Conservation (phyloP, 1,140 invertebrate species). For the Cephus cinctus region DNA sequence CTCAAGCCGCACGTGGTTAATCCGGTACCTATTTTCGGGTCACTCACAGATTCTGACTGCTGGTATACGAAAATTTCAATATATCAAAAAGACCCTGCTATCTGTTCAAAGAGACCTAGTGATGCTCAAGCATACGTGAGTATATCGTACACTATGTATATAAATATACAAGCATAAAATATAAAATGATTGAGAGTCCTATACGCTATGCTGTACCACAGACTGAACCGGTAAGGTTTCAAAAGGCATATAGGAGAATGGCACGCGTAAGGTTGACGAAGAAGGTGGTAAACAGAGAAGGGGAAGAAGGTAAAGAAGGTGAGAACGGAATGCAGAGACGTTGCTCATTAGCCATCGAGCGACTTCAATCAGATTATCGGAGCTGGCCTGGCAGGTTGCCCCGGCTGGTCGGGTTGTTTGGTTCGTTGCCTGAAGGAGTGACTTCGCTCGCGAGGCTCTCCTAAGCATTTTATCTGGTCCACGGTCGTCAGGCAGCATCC, state of each 20-base stretch:
- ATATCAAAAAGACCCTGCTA: too few species aligned
- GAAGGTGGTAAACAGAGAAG: background rate
- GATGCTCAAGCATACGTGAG: too few species aligned
- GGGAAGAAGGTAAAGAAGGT: constrained; percentile 14
- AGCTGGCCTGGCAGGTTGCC: constrained; percentile 7
- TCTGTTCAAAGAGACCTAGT: too few species aligned
- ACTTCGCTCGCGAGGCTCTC: constrained; percentile 8
- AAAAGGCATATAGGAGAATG: constrained; percentile 18
- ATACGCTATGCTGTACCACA: background rate
- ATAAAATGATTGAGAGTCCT: background rate
- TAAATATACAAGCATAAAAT: background rate
- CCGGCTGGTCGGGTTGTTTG: constrained; percentile 17
- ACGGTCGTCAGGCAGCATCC: constrained; percentile 2
- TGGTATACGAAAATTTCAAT: too few species aligned
- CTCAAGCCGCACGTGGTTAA: too few species aligned
- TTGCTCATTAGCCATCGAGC: constrained; percentile 40
- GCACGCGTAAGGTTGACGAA: constrained; percentile 21
- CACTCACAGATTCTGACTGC: too few species aligned
- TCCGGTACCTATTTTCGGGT: too few species aligned
- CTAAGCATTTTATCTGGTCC: constrained; percentile 22
- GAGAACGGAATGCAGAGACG: constrained; percentile 35
- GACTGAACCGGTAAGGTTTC: constrained; percentile 11
- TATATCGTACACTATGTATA: too few species aligned
- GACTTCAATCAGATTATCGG: constrained; percentile 40
- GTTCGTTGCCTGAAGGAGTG: constrained; percentile 17